Evolutionary conservation across 2,797 vertebrate genomes (phyloP).

Genomic region (Helarctos malayanus): DNA sequence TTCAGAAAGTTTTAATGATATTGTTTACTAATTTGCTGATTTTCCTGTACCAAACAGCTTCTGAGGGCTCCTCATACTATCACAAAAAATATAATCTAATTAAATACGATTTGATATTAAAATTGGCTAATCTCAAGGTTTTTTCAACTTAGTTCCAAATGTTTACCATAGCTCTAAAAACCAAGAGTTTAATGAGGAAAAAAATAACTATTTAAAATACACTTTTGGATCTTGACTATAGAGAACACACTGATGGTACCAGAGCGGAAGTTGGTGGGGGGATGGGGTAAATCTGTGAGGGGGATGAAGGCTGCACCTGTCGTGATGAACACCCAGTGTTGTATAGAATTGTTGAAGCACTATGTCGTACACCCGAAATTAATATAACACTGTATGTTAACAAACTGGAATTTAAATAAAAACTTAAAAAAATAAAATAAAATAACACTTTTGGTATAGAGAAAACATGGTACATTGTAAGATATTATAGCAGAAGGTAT

Average conservation of each 20-base stretch:
- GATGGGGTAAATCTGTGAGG: neutral
- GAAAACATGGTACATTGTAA: neutral
- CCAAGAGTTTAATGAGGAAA: neutral
- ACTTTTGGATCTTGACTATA: neutral
- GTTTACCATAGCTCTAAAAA: neutral
- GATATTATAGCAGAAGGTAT: neutral
- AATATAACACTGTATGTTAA: neutral
- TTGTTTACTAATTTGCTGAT: slow-evolving; percentile 34
- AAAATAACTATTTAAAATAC: neutral
- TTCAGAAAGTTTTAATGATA: neutral
- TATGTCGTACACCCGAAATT: neutral
- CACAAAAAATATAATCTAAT: slow-evolving; percentile 39
- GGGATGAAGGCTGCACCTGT: neutral
- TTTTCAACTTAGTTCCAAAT: slow-evolving; percentile 26
- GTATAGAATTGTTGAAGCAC: neutral
- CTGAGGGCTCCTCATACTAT: neutral
- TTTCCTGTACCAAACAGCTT: neutral
- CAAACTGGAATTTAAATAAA: neutral
- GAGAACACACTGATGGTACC: neutral
- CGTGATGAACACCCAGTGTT: neutral
- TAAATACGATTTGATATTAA: slow-evolving; percentile 52
- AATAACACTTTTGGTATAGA: neutral
- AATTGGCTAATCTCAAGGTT: neutral
- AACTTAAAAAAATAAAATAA: neutral
- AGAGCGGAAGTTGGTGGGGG: neutral